Evolutionary conservation across 1,140 invertebrate species (phyloP).

Genomic region (Drosophila kohkoa): DNA sequence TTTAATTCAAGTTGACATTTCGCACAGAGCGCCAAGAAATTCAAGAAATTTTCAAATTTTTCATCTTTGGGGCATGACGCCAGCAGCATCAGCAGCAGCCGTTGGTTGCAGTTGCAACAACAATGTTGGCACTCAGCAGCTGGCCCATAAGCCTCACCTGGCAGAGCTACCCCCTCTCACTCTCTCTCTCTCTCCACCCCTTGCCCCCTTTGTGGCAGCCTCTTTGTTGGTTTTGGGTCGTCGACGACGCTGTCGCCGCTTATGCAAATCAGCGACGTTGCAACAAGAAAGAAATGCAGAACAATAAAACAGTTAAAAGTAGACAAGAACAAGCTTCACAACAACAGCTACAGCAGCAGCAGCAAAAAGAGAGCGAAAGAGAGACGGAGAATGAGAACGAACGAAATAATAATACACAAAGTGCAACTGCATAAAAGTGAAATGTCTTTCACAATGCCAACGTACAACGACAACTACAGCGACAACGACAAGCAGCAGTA

Average conservation of each 20-base stretch:
- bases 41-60: slow-evolving; percentile 84
- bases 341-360: slow-evolving; percentile 28
- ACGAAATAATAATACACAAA: slow-evolving; percentile 79
- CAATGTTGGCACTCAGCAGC: slow-evolving; percentile 76
- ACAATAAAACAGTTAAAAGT: slow-evolving; percentile 84
- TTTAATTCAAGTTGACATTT: slow-evolving; percentile 84
- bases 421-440: slow-evolving; percentile 83
- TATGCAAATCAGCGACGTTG: slow-evolving; percentile 77
- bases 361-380: slow-evolving; percentile 6
- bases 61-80: slow-evolving; percentile 75
- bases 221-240: slow-evolving; percentile 72
- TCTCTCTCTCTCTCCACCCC: too few relatives aligned
- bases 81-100: slow-evolving; percentile 29
- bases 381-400: slow-evolving; percentile 13
- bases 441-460: slow-evolving; percentile 80
- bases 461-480: slow-evolving; percentile 44
- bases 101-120: slow-evolving; percentile 53
- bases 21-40: slow-evolving; percentile 65
- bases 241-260: slow-evolving; percentile 50
- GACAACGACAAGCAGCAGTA: slow-evolving; percentile 23
- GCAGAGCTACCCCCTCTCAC: neutral
- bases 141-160: slow-evolving; percentile 48
- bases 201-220: slow-evolving; percentile 20
- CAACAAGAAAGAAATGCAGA: slow-evolving; percentile 65
- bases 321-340: slow-evolving; percentile 77